A percentile compares a stretch with the other conserved stretches of the same genome.
These are phyloP conservation scores for Globia sparganii DNA, from an alignment of 2,888 invertebrate species.

Conservation along the genomic window DNA sequence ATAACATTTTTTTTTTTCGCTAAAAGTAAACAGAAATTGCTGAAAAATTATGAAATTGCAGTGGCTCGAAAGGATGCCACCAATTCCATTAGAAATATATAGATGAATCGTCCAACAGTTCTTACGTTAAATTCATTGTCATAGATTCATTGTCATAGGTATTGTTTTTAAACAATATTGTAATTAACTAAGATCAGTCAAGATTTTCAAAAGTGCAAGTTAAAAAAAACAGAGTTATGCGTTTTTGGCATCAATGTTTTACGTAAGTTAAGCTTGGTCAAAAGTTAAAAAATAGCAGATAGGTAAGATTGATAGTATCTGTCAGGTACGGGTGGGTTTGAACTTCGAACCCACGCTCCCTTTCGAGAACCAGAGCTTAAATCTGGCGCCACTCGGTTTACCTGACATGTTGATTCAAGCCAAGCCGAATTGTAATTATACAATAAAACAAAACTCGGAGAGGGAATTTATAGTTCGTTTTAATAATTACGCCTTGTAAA, in stretches of 20 bases:
- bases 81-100: background rate
- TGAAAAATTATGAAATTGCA: background rate
- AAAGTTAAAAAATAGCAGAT: too few species aligned
- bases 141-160: background rate
- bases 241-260: too few species aligned
- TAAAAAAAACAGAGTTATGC: too few species aligned
- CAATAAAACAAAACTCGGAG: background rate
- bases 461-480: background rate
- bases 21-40: background rate
- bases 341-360: too few species aligned
- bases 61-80: background rate
- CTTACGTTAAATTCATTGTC: background rate
- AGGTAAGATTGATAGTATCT: conserved; percentile 65
- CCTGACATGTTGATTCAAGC: conserved; percentile 86
- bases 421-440: too few species aligned
- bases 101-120: background rate
- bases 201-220: too few species aligned
- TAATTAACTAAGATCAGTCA: background rate
- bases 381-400: too few species aligned
- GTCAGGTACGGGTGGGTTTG: too few species aligned
- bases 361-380: too few species aligned
- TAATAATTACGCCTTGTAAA: background rate
- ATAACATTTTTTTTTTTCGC: background rate
- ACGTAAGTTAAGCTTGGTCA: too few species aligned
- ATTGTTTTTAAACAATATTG: background rate